These are phyloP conservation scores for Geopemphigus sp. DNA, from an alignment of 1,140 invertebrate genomes.

Conservation along the genomic window DNA sequence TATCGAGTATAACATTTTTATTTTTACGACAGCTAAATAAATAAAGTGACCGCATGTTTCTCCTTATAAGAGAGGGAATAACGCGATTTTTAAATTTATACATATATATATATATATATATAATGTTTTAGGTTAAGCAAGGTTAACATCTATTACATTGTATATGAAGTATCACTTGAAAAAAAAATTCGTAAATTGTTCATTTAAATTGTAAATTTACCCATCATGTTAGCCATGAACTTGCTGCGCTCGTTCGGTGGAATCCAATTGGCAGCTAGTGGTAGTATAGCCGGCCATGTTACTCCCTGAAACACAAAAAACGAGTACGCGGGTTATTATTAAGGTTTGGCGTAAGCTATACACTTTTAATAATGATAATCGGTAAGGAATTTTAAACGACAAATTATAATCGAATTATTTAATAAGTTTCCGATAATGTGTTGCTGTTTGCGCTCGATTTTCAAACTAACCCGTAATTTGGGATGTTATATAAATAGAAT, in stretches of 20 bases:
- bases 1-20: not conserved
- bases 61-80: not conserved
- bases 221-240: conserved; percentile 85
- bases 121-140: not conserved
- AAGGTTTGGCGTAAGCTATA: not conserved
- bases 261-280: conserved; percentile 86
- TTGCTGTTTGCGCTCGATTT: not conserved
- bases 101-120: not conserved
- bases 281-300: conserved; percentile 87
- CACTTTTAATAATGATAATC: not conserved
- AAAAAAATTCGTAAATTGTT: conserved; percentile 46
- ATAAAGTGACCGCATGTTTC: not conserved
- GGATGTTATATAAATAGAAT: too few relatives aligned
- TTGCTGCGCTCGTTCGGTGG: conserved; percentile 85
- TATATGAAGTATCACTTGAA: not conserved
- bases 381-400: not conserved
- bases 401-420: not conserved
- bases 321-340: not conserved
- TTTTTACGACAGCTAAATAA: not conserved
- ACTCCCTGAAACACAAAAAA: conserved; percentile 63
- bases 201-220: conserved; percentile 61
- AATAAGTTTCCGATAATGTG: not conserved
- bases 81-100: not conserved
- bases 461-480: too few relatives aligned
- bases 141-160: not conserved